Conservation (phyloP, 1,140 invertebrate genomes). For the Heliconius hermathena region DNA sequence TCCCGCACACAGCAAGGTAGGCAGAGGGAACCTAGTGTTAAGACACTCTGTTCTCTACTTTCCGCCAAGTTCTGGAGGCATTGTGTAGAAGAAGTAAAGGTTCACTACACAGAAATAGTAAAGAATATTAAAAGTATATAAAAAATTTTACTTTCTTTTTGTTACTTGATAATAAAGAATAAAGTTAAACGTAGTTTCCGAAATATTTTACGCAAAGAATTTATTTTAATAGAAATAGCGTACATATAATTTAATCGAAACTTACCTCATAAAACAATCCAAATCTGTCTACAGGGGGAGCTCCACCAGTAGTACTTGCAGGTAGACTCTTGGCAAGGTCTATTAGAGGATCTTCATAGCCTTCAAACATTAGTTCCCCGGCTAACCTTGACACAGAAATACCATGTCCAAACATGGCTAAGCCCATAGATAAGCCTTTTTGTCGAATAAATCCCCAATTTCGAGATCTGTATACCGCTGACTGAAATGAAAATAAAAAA, state of each 20-base stretch:
- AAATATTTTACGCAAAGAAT: too few relatives aligned
- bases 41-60: too few relatives aligned
- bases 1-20: too few relatives aligned
- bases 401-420: conserved; percentile 79
- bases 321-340: conserved; percentile 84
- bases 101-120: too few relatives aligned
- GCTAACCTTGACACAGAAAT: conserved; percentile 85
- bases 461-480: conserved; percentile 85
- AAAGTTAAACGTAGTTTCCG: too few relatives aligned
- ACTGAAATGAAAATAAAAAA: conserved; percentile 76
- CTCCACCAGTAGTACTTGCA: conserved; percentile 72
- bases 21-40: too few relatives aligned
- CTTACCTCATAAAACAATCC: conserved; percentile 91
- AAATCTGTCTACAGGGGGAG: conserved; percentile 87
- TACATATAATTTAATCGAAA: conserved; percentile 1
- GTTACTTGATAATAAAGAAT: too few relatives aligned
- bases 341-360: conserved; percentile 88
- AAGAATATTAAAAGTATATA: too few relatives aligned
- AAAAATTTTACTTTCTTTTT: too few relatives aligned
- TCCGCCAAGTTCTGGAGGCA: too few relatives aligned
- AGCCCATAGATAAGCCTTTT: conserved; percentile 81
- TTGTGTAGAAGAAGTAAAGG: too few relatives aligned
- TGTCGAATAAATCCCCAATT: conserved; percentile 82
- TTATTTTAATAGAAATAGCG: too few relatives aligned
- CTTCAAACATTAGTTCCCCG: conserved; percentile 89